Evolutionary conservation across 2,888 invertebrate genomes (phyloP).

Genomic region (Apamea epomidion): DNA sequence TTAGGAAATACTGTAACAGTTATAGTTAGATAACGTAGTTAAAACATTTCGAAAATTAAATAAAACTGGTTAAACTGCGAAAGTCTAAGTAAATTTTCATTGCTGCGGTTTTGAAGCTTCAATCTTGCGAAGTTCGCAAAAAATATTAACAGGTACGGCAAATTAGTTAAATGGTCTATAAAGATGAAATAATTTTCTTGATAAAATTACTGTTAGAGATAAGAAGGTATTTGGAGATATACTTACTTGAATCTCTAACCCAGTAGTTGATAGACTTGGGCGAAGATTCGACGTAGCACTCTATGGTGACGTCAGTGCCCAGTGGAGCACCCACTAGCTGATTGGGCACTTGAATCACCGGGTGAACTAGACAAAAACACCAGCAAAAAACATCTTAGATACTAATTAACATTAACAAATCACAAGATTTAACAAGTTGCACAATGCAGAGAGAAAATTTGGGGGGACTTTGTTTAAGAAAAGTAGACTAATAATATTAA

Average conservation of each 20-base stretch:
- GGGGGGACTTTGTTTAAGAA: constrained; percentile 52
- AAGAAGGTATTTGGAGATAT: constrained; percentile 16
- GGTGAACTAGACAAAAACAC: constrained; percentile 93
- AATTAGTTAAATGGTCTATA: constrained; percentile 33
- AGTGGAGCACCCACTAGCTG: constrained; percentile 97
- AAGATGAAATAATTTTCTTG: constrained; percentile 41
- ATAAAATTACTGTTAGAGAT: constrained; percentile 20
- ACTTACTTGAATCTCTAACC: constrained; percentile 96
- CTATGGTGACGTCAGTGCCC: constrained; percentile 96
- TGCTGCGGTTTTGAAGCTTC: constrained; percentile 49
- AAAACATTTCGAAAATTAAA: constrained; percentile 63
- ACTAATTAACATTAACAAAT: constrained; percentile 2
- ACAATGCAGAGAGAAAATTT: constrained; percentile 57
- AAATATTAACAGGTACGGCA: constrained; percentile 49
- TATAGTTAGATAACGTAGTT: constrained; percentile 56
- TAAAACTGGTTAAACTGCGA: constrained; percentile 53
- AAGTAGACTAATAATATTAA: constrained; percentile 72
- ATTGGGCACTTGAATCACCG: constrained; percentile 97
- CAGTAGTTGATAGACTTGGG: constrained; percentile 98
- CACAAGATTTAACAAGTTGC: constrained; percentile 31
- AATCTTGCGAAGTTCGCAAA: constrained; percentile 56
- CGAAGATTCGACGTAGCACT: constrained; percentile 97
- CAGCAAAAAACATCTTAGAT: constrained; percentile 1
- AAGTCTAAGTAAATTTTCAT: constrained; percentile 61
- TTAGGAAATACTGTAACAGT: constrained; percentile 41